A percentile compares a stretch with the other conserved stretches of the same genome.
phyloP scores from a whole-genome alignment of 2,113 vertebrate genomes.

The Hipposideros armiger region DNA sequence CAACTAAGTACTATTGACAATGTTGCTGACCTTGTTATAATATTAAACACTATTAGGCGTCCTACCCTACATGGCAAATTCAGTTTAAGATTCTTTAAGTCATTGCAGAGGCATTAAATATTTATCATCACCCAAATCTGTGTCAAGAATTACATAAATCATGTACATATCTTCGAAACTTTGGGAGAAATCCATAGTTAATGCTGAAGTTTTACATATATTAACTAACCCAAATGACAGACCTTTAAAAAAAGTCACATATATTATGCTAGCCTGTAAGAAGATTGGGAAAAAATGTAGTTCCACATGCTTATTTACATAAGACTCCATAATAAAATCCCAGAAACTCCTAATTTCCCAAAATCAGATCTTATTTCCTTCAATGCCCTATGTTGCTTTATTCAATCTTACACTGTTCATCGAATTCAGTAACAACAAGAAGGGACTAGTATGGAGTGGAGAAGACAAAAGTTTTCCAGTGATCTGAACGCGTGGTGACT shows the following conservation, averaged over 20 bases:
- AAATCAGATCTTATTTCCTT: not conserved
- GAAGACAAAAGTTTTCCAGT: not conserved
- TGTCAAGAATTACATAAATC: not conserved
- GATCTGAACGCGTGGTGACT: not conserved
- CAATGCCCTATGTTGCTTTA: not conserved
- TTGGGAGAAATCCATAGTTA: not conserved
- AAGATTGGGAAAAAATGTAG: not conserved
- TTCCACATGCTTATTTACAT: not conserved
- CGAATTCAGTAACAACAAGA: not conserved
- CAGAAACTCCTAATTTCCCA: not conserved
- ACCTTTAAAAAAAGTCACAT: not conserved
- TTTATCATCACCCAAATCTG: slow-evolving; percentile 23
- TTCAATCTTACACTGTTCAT: not conserved
- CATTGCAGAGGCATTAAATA: not conserved
- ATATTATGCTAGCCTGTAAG: not conserved
- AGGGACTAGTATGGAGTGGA: not conserved
- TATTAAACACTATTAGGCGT: not conserved
- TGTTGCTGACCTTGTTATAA: not conserved
- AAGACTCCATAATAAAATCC: not conserved
- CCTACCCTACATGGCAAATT: not conserved
- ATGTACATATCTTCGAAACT: not conserved
- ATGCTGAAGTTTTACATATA: slow-evolving; percentile 39
- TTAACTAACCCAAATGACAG: slow-evolving; percentile 13
- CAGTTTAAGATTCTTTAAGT: slow-evolving; percentile 47
- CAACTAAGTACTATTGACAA: not conserved